Evolutionary conservation across 37 sponge, comb jelly and placozoan genomes (phyloP), one percentile per base, ranked within the genome.

Genomic region (Amphimedon queenslandica): DNA sequence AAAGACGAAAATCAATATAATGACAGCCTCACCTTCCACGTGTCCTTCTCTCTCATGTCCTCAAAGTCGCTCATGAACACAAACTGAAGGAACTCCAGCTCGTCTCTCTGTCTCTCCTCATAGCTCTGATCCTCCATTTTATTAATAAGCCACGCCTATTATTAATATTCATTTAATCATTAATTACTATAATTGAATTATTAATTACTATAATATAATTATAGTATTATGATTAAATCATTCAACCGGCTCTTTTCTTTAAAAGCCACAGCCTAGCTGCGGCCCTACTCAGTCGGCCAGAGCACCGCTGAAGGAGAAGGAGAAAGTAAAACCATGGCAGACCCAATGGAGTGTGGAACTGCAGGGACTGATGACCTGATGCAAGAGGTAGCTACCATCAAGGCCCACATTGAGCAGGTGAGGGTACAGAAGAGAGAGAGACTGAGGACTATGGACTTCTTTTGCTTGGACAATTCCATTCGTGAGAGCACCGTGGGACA

Each of bases 401-500:
- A 47, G 13, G 13, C 13, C 53, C 53, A 47, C 13, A 47, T 47
- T 13, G 53, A 47, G 13, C 13, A 70, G 1, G 71, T 80, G 55
- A 31, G 82, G 28, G 74, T 64, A 16, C 21, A 73, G 27, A 80
- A 89, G 70, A 70, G 80, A 43, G 67, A 85, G 57, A 40, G 78
- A 4, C 78, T 93, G 36, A 31, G 56, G 36, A 47, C 75, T 37
- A 20, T 94, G 75, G 94, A 94, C 41, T 75, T 82, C 66, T 86
- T 94, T 58, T 68, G 81, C 3, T 71, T 94, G 39, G 94, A 94
- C 82, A 94, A 94, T 71, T 94, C 94, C 42, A 55, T 94, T n/a
- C 86, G 94, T n/a, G 94, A 94, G 78, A 94, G 90, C 60, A 94
- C 94, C 25, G 90, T 94, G 24, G 94, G 90, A 0, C 87, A 85